Evolutionary conservation across 2,888 invertebrate species (phyloP).

Genomic region (Plebejus anna): DNA sequence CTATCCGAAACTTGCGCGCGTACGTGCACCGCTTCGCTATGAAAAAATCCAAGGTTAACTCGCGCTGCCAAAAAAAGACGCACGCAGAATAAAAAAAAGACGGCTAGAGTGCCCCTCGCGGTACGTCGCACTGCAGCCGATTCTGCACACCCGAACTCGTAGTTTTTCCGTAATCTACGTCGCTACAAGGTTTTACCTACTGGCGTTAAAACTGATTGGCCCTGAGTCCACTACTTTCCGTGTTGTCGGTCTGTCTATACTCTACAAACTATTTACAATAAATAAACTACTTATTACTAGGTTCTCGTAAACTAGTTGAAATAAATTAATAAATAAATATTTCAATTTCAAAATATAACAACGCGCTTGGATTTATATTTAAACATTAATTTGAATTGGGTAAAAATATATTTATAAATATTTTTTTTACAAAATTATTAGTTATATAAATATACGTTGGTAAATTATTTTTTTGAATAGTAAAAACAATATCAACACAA

Average conservation of each 20-base stretch:
- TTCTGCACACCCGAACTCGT: slow-evolving; percentile 57
- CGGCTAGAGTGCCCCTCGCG: slow-evolving; percentile 71
- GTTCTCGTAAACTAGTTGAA: not conserved
- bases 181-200: slow-evolving; percentile 32
- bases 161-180: slow-evolving; percentile 36
- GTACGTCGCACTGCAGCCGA: slow-evolving; percentile 65
- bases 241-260: not conserved
- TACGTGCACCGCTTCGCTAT: slow-evolving; percentile 78
- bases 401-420: not conserved
- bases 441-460: too few relatives aligned
- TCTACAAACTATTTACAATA: not conserved
- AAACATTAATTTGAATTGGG: not conserved
- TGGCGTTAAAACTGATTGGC: slow-evolving; percentile 22
- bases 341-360: not conserved
- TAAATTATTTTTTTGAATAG: too few relatives aligned
- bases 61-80: slow-evolving; percentile 80
- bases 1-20: slow-evolving; percentile 75
- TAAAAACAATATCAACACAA: not conserved
- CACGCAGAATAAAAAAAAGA: slow-evolving; percentile 76
- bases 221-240: slow-evolving; percentile 25
- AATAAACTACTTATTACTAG: not conserved
- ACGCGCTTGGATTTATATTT: not conserved
- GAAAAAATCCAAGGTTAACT: slow-evolving; percentile 79
- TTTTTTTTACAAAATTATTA: too few relatives aligned
- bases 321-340: not conserved